A percentile compares a stretch with the other conserved stretches of the same genome.
These are phyloP conservation scores for Porites rus DNA, from an alignment of 92 coral and sea anemone genomes.

Conservation along the genomic window DNA sequence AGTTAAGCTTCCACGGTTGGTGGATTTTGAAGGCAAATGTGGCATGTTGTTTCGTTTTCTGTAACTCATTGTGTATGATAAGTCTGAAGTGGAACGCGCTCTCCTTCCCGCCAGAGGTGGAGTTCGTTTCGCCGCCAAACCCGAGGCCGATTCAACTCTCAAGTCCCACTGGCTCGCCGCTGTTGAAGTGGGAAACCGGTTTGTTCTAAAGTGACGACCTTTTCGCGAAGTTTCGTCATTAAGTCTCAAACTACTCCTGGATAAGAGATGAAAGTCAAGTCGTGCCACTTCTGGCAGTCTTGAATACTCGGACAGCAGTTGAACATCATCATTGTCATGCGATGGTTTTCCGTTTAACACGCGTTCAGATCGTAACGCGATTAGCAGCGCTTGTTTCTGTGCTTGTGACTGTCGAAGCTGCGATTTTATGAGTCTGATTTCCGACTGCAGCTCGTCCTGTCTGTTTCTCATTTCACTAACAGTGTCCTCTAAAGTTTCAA, in stretches of 20 bases:
- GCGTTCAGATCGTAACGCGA: constrained; percentile 92
- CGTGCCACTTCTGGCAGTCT: constrained; percentile 89
- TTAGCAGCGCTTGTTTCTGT: constrained; percentile 91
- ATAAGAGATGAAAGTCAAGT: constrained; percentile 74
- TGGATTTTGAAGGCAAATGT: constrained; percentile 73
- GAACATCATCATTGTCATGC: constrained; percentile 80
- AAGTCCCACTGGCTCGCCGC: constrained; percentile 89
- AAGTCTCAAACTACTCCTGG: constrained; percentile 50
- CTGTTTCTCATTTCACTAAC: constrained; percentile 71
- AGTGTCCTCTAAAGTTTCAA: constrained; percentile 80
- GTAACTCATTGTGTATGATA: constrained; percentile 46
- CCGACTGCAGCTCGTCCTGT: constrained; percentile 69
- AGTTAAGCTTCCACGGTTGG: constrained; percentile 54
- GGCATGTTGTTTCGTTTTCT: constrained; percentile 45
- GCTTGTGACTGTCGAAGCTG: constrained; percentile 88
- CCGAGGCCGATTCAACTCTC: constrained; percentile 58
- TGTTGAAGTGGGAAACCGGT: constrained; percentile 65
- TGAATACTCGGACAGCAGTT: constrained; percentile 84
- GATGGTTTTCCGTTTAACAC: constrained; percentile 89
- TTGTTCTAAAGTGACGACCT: constrained; percentile 27
- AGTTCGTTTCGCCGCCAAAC: constrained; percentile 33
- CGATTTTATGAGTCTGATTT: constrained; percentile 76
- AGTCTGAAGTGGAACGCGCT: constrained; percentile 76
- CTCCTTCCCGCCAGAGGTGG: constrained; percentile 49
- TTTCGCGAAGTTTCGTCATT: constrained; percentile 47